A percentile compares a stretch with the other conserved stretches of the same genome.
Conservation (phyloP, 92 coral and sea anemone species). For the Zoanthus sociatus region DNA sequence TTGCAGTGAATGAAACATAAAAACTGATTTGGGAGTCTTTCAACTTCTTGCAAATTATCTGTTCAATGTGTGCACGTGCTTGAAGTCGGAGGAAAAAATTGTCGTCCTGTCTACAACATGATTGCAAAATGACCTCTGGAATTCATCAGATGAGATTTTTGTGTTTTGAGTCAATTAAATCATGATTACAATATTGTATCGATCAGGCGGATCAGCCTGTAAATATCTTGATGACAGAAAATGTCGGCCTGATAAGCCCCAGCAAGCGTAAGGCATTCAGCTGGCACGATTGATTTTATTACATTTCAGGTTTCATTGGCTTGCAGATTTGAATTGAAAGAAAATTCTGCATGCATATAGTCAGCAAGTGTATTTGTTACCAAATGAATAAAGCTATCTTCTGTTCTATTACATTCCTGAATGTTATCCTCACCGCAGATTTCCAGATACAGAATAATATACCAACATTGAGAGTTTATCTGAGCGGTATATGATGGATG, state of each 20-base stretch:
- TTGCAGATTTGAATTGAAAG: background rate
- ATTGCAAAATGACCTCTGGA: constrained; percentile 36
- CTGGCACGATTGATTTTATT: background rate
- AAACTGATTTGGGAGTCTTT: background rate
- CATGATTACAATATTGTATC: constrained; percentile 81
- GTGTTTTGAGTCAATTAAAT: constrained; percentile 68
- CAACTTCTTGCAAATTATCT: background rate
- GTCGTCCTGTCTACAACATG: constrained; percentile 22
- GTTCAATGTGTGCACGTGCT: constrained; percentile 13
- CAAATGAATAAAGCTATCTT: background rate
- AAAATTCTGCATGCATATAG: background rate
- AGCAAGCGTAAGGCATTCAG: background rate
- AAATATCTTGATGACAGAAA: constrained; percentile 38
- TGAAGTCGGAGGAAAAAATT: background rate
- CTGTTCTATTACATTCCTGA: no score
- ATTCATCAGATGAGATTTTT: constrained; percentile 48
- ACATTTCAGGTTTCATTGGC: background rate
- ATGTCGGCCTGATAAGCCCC: constrained; percentile 7
- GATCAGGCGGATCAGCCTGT: constrained; percentile 74
- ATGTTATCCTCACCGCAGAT: background rate
- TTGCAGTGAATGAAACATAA: background rate
- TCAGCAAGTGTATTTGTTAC: background rate
- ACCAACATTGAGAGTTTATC: background rate
- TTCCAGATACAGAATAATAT: background rate
- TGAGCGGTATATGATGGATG: background rate